Conservation (phyloP, 2,113 vertebrate species). For the Otus sunia region DNA sequence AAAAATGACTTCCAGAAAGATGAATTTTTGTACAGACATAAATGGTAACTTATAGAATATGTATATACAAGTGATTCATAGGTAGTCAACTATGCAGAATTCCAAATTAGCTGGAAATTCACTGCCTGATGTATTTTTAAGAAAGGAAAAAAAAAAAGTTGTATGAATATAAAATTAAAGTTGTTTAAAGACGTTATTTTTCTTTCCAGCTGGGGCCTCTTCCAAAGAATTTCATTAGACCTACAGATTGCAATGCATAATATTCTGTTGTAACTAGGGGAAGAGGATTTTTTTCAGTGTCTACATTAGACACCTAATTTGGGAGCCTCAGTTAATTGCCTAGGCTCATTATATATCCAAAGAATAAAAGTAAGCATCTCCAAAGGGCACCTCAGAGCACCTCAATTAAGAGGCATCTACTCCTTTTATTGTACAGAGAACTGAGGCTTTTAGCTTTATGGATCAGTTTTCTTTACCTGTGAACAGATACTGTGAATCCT, state of each 20-base stretch:
- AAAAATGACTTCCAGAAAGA: background rate
- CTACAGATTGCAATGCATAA: background rate
- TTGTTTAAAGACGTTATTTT: constrained; percentile 1
- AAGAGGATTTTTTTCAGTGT: background rate
- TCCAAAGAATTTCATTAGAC: background rate
- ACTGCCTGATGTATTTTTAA: background rate
- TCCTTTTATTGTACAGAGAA: background rate
- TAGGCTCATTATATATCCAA: constrained; percentile 12
- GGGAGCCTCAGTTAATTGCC: constrained; percentile 27
- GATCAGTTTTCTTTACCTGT: background rate
- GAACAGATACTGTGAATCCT: background rate
- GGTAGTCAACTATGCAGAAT: background rate
- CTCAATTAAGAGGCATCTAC: background rate
- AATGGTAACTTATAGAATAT: constrained; percentile 4
- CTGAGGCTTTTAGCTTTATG: background rate
- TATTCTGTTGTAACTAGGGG: background rate
- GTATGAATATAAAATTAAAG: background rate
- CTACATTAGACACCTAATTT: constrained; percentile 8
- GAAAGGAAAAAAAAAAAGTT: background rate
- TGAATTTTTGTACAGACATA: background rate
- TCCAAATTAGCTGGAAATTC: constrained; percentile 17
- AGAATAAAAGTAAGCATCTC: constrained; percentile 36
- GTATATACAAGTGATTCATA: constrained; percentile 5
- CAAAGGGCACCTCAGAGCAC: constrained; percentile 9
- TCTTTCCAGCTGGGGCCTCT: background rate